Evolutionary conservation across 2,113 vertebrate species (phyloP).

Genomic region (Caretta caretta): DNA sequence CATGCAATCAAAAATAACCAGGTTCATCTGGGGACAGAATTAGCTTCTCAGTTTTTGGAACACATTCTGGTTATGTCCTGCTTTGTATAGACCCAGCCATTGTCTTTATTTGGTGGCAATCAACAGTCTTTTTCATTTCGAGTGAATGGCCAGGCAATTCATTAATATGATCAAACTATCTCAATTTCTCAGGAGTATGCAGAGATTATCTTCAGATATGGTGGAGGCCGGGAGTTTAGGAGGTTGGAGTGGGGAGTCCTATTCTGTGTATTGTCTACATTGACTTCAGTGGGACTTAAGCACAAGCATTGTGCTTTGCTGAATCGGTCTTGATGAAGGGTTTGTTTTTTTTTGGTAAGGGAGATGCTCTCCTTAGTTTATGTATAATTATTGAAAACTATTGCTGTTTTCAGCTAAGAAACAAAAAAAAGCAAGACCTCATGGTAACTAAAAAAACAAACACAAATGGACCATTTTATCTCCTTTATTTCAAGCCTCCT

Average conservation of each 20-base stretch:
- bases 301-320: neutral
- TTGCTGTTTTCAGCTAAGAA: neutral
- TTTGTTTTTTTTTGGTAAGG: neutral
- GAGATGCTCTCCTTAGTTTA: neutral
- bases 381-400: neutral
- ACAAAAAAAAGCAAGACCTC: neutral
- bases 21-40: neutral
- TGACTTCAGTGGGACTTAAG: neutral
- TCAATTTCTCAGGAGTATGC: neutral
- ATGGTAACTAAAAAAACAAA: neutral
- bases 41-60: neutral
- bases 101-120: neutral
- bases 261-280: neutral
- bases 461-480: neutral
- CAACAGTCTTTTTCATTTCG: neutral
- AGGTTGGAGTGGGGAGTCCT: neutral
- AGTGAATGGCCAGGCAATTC: neutral
- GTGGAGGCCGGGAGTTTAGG: neutral
- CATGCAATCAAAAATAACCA: neutral
- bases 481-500: neutral
- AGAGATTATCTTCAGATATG: neutral
- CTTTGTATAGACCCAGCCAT: neutral
- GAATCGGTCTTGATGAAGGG: neutral
- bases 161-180: neutral
- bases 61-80: fast-evolving